Evolutionary conservation across 64 coral and sea anemone species (phyloP).

Genomic region (Stichodactyla mertensii): DNA sequence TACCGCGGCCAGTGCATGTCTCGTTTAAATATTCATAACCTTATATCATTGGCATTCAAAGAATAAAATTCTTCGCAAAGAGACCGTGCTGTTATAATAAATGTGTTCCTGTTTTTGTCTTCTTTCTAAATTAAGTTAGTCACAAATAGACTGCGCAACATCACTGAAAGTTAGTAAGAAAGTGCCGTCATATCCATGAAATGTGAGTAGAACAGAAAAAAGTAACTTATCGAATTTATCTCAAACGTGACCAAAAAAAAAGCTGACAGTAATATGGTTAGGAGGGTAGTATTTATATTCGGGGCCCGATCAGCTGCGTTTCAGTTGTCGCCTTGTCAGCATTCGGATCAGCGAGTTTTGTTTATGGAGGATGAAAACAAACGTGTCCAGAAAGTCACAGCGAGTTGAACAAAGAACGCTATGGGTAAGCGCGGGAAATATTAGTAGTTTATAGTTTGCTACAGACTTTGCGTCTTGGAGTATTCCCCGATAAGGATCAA

Average conservation of each 20-base stretch:
- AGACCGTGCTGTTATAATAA: neutral
- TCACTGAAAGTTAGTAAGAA: neutral
- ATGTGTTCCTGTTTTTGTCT: neutral
- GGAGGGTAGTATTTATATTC: neutral
- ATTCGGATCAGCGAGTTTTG: conserved; percentile 1
- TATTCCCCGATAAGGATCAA: neutral
- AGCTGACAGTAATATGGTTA: neutral
- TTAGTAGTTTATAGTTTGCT: neutral
- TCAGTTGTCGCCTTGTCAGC: neutral
- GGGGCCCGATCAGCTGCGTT: neutral
- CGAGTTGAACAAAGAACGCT: neutral
- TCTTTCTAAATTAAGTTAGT: neutral
- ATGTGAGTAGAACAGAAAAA: neutral
- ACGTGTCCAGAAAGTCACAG: neutral
- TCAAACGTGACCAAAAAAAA: neutral
- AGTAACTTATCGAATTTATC: neutral
- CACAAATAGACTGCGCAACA: neutral
- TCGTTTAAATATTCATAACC: neutral
- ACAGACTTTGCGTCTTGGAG: neutral
- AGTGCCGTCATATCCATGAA: no score
- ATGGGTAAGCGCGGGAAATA: neutral
- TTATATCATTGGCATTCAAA: neutral
- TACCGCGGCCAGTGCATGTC: neutral
- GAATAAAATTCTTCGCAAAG: neutral
- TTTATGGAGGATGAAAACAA: neutral